A percentile compares a stretch with the other conserved stretches of the same genome.
Evolutionary conservation across 2,113 vertebrate genomes (phyloP).

Genomic region (Ptilonorhynchus violaceus): DNA sequence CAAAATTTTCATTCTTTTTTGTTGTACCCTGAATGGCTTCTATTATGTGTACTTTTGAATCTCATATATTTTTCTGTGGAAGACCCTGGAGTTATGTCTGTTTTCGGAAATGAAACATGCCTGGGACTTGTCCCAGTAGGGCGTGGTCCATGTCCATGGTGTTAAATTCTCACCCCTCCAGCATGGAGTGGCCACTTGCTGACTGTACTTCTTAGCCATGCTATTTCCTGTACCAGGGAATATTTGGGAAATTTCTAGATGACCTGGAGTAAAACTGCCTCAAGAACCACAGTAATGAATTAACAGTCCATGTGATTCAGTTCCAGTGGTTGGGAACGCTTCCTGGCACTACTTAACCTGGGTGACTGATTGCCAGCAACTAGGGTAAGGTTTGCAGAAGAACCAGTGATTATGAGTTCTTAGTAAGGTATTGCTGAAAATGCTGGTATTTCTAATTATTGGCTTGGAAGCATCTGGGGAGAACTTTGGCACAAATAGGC

Average conservation of each 20-base stretch:
- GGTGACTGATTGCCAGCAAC: neutral
- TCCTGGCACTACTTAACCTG: neutral
- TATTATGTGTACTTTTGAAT: neutral
- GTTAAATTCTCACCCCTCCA: neutral
- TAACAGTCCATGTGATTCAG: neutral
- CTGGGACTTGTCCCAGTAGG: neutral
- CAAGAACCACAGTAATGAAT: rapidly evolving
- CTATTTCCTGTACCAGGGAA: neutral
- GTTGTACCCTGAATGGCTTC: neutral
- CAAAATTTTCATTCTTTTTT: neutral
- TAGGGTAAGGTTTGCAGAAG: neutral
- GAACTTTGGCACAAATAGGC: neutral
- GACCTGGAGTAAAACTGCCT: neutral
- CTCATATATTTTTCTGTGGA: neutral
- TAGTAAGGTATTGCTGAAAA: neutral
- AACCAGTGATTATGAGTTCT: neutral
- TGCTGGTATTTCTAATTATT: neutral
- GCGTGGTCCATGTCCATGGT: neutral
- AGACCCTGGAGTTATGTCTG: neutral
- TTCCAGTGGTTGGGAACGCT: neutral
- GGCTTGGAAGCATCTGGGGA: neutral
- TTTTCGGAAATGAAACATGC: neutral
- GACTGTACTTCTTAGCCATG: neutral
- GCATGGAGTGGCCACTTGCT: neutral
- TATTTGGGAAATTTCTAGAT: neutral